Evolutionary conservation across 2,113 vertebrate genomes (phyloP).

Genomic region (Junco hyemalis): DNA sequence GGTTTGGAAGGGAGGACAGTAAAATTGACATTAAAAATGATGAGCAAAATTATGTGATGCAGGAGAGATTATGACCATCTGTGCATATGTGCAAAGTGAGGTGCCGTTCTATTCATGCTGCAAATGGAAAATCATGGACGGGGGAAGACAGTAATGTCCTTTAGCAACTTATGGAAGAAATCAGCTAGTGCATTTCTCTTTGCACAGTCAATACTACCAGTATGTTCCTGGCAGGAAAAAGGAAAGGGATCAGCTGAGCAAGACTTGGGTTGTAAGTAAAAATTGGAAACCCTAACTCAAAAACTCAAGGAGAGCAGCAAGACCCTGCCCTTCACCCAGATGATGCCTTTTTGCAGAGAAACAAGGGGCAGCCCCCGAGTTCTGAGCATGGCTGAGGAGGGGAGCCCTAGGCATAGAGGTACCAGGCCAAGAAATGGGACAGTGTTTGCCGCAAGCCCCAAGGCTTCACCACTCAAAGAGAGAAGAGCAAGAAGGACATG

Average conservation of each 20-base stretch:
- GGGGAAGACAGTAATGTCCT: not conserved
- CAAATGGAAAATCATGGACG: not conserved
- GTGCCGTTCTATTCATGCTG: not conserved
- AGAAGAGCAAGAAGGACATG: not conserved
- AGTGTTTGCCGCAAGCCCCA: not conserved
- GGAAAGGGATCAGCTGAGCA: not conserved
- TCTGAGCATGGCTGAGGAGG: rapidly evolving
- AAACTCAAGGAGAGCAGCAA: not conserved
- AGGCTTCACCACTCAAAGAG: not conserved
- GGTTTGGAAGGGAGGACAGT: not conserved
- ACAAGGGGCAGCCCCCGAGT: not conserved
- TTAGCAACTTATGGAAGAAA: not conserved
- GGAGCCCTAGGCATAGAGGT: rapidly evolving
- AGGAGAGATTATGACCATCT: not conserved
- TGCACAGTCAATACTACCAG: not conserved
- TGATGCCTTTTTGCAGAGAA: not conserved
- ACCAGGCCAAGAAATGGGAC: rapidly evolving
- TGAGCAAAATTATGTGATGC: not conserved
- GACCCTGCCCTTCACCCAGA: not conserved
- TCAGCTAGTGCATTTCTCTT: not conserved
- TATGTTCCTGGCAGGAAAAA: not conserved
- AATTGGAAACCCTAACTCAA: not conserved
- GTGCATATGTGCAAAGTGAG: not conserved
- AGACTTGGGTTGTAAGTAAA: not conserved
- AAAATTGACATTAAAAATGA: not conserved